Evolutionary conservation across 2,797 vertebrate species (phyloP).

Genomic region (Spinibarbus caldwelli): DNA sequence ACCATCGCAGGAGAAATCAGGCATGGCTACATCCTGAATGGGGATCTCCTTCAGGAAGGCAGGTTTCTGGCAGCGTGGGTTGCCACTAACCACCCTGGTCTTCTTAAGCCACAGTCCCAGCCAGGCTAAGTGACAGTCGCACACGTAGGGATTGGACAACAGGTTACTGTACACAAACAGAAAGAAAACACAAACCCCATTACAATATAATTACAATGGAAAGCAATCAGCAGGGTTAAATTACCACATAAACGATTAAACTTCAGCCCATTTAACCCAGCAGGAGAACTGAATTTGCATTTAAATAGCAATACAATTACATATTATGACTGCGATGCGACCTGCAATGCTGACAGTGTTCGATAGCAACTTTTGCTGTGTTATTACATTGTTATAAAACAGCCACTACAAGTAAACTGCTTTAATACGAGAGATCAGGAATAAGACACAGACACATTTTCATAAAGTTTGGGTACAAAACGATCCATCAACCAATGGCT

Average conservation of each 20-base stretch:
- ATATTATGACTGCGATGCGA: not conserved
- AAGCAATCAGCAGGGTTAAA: conserved; percentile 32
- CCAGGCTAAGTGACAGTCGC: conserved; percentile 97
- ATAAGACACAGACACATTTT: conserved; percentile 49
- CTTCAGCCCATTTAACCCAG: conserved; percentile 21
- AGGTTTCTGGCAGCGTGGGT: conserved; percentile 95
- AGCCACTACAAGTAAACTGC: not conserved
- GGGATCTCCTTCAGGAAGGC: conserved; percentile 98
- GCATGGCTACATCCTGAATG: conserved; percentile 94
- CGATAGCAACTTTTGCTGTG: no score
- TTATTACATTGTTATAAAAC: not conserved
- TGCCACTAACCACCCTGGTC: conserved; percentile 94
- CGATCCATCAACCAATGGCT: conserved; percentile 33
- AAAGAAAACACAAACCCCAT: conserved; percentile 16
- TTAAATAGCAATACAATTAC: conserved; percentile 20
- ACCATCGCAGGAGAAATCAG: conserved; percentile 98
- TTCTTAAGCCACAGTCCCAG: conserved; percentile 95
- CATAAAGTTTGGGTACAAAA: conserved; percentile 13
- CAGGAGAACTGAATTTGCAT: conserved; percentile 22
- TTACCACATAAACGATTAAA: conserved; percentile 33
- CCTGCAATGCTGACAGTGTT: not conserved
- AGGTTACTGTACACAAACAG: conserved; percentile 83
- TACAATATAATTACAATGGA: conserved; percentile 15
- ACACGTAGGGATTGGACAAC: conserved; percentile 95
- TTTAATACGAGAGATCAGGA: not conserved